Percentiles rank a stretch among this genome's conserved stretches.
Evolutionary conservation across 2,797 vertebrate species (phyloP).

Genomic region (Oophaga sylvatica): DNA sequence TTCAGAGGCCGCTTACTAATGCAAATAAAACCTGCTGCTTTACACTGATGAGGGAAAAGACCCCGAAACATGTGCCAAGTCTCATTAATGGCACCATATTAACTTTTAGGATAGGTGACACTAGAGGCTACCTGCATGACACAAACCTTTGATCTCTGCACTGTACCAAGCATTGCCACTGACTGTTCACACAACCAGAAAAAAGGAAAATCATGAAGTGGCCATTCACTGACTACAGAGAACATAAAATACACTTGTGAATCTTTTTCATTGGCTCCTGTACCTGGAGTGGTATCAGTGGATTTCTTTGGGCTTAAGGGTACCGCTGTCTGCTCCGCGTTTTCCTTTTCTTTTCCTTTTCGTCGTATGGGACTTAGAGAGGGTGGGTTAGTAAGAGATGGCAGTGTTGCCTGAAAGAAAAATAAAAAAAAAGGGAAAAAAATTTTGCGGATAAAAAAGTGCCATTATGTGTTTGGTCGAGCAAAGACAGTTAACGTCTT

Average conservation of each 20-base stretch:
- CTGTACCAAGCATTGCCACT: too few species aligned
- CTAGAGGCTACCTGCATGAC: too few species aligned
- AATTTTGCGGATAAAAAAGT: not conserved
- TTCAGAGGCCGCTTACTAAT: too few species aligned
- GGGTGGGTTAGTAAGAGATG: constrained; percentile 90
- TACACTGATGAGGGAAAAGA: too few species aligned
- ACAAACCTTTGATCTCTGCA: too few species aligned
- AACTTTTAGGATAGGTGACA: too few species aligned
- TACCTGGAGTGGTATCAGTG: constrained; percentile 85
- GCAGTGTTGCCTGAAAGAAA: constrained; percentile 83
- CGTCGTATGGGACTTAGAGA: constrained; percentile 95
- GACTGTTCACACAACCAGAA: not conserved
- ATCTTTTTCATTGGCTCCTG: not conserved
- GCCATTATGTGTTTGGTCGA: not conserved
- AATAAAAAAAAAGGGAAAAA: not conserved
- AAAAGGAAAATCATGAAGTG: too few species aligned
- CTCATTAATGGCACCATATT: too few species aligned
- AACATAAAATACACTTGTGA: not conserved
- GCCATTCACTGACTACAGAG: not conserved
- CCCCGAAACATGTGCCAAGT: too few species aligned
- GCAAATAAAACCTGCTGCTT: too few species aligned
- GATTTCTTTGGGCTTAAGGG: constrained; percentile 94
- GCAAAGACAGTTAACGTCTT: not conserved
- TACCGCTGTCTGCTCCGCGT: constrained; percentile 76
- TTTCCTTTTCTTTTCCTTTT: constrained; percentile 93